Evolutionary conservation across 92 coral and sea anemone genomes (phyloP), one percentile per base, ranked within the genome.

Genomic region (Porites cylindrica): DNA sequence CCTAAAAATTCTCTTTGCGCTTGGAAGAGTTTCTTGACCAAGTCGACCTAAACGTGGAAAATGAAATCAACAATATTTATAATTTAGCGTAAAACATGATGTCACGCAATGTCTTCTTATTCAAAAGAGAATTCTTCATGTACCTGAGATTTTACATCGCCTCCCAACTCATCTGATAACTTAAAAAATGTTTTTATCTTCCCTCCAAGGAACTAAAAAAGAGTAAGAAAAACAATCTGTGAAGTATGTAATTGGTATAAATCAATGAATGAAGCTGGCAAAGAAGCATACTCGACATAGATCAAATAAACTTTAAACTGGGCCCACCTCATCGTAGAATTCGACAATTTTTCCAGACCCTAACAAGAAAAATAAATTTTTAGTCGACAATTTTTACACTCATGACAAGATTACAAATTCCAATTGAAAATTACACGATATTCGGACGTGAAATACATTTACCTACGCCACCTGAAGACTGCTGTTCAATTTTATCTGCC

Each of bases 121-220:
- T 47, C 1, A n/a, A 38, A 58, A 23, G 5, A 53, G 47, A 69
- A 3, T 23, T 21, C 61, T 10, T 72, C 10, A 18, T 19, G 18
- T 51, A 93, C 96, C 93, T 93, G 94, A 11, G 51, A 20, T 71
- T 88, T 82, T 1, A 93, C 94, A 66, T 93, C 96, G 73, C 89
- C 93, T 50, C 96, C 96, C 52, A 93, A 65, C 77, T 91, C 74
- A 32, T 89, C 91, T 50, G 96, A 93, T 52, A 91, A 75, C 88
- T 85, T 82, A 53, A 85, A 72, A 82, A 82, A 93, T 58, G 64
- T 62, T 19, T 60, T 78, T 53, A 93, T 68, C 63, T 93, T 90
- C 20, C 94, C 94, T 17, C 85, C 78, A 60, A 93, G 64, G 76
- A 93, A 91, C 96, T 93, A 70, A 56, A 61, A 52, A 19, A 54